A percentile compares a stretch with the other conserved stretches of the same genome.
Conservation (phyloP, 2,113 vertebrate species). For the Vimba vimba region DNA sequence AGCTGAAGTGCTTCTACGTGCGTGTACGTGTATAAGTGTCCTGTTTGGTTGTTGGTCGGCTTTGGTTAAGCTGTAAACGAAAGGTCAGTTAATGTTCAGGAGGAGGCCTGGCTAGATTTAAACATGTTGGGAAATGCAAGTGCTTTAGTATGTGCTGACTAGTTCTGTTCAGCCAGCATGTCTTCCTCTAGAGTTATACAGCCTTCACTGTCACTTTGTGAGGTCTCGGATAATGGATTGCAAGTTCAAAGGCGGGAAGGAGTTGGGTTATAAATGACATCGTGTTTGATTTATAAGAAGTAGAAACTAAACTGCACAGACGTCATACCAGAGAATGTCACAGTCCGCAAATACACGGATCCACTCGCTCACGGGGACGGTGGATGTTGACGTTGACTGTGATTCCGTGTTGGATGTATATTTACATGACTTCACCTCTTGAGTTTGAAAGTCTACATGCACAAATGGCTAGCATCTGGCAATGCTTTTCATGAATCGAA, state of each 20-base stretch:
- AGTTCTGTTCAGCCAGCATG: too few relatives aligned
- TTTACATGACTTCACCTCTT: constrained; percentile 53
- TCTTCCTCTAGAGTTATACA: not conserved
- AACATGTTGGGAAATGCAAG: constrained; percentile 31
- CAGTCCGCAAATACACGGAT: not conserved
- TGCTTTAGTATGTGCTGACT: not conserved
- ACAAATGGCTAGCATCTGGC: constrained; percentile 66
- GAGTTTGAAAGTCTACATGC: constrained; percentile 54
- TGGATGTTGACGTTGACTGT: constrained; percentile 21
- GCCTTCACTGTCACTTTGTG: not conserved
- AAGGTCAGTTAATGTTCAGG: not conserved
- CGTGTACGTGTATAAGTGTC: not conserved
- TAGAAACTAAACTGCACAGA: constrained; percentile 22
- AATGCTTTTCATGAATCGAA: constrained; percentile 65
- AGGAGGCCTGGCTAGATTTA: not conserved
- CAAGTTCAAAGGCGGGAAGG: not conserved
- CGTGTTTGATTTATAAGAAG: not conserved
- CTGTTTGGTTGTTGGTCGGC: not conserved
- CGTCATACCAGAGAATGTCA: not conserved
- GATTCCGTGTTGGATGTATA: constrained; percentile 28
- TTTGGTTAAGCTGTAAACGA: not conserved
- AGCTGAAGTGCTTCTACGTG: constrained; percentile 7
- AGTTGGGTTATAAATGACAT: not conserved
- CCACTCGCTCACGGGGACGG: not conserved
- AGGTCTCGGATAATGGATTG: not conserved